Conservation (phyloP, 2,113 vertebrate species). For the Propithecus coquereli region DNA sequence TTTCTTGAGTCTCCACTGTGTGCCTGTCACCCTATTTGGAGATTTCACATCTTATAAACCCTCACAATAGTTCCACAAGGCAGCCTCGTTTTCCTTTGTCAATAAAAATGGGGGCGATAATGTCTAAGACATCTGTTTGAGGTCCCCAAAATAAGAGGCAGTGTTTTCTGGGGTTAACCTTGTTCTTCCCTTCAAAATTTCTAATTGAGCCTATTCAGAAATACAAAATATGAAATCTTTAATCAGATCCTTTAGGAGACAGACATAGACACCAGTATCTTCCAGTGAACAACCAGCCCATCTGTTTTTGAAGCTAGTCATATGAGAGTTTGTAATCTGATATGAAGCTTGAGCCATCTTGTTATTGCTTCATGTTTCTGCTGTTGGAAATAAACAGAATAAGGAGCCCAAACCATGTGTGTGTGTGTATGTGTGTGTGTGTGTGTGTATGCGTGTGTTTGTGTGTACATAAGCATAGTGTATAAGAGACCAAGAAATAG, state of each 20-base stretch:
- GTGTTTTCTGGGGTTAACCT: background rate
- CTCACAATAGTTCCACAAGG: background rate
- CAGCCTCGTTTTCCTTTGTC: background rate
- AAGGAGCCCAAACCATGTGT: background rate
- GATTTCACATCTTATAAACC: background rate
- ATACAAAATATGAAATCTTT: background rate
- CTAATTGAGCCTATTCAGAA: background rate
- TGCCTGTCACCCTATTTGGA: background rate
- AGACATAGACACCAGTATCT: background rate
- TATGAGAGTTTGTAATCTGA: background rate
- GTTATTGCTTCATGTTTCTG: background rate
- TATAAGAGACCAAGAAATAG: background rate
- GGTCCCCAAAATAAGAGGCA: background rate
- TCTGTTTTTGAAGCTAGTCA: background rate
- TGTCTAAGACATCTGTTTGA: background rate
- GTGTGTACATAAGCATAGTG: accelerated
- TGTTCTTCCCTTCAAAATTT: background rate
- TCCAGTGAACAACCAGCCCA: background rate
- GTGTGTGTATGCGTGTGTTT: background rate
- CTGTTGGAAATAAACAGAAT: background rate
- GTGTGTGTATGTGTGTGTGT: background rate
- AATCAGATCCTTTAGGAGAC: background rate
- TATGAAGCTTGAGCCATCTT: background rate
- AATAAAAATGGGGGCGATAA: background rate
- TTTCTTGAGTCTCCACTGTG: background rate